Conservation (phyloP, 2,113 vertebrate species). For the Archocentrus centrarchus region DNA sequence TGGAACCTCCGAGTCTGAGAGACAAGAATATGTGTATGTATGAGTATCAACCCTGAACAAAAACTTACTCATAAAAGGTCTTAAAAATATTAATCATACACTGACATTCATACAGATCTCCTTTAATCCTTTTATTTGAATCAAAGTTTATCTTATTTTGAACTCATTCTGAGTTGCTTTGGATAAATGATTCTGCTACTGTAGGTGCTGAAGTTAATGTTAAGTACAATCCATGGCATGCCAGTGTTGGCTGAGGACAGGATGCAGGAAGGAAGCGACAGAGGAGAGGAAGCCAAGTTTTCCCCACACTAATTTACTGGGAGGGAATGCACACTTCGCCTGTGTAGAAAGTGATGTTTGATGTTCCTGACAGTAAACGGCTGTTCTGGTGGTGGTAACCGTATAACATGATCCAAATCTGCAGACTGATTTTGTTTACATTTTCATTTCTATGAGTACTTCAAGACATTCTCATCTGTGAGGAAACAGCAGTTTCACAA, state of each 20-base stretch:
- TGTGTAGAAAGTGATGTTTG: background rate
- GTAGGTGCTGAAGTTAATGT: background rate
- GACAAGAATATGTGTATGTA: background rate
- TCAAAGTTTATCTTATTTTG: background rate
- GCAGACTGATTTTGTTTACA: conserved; percentile 5
- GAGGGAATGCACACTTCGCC: background rate
- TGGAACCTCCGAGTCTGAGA: conserved; percentile 47
- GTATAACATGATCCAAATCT: background rate
- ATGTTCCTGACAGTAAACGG: background rate
- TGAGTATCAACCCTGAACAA: background rate
- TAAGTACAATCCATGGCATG: background rate
- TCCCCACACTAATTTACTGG: background rate
- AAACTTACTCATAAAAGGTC: background rate
- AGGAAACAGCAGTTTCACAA: background rate
- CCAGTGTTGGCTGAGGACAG: background rate
- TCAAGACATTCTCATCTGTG: background rate
- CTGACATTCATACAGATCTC: background rate
- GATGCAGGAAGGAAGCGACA: conserved; percentile 52
- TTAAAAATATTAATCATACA: background rate
- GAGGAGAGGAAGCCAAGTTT: conserved; percentile 7
- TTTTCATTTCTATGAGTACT: background rate
- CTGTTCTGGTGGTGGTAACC: background rate
- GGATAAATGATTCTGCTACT: background rate
- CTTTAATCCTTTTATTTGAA: background rate
- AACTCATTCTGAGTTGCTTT: background rate